phyloP scores from a whole-genome alignment of 1,140 invertebrate genomes.

The Oncopodura yosiiana region DNA sequence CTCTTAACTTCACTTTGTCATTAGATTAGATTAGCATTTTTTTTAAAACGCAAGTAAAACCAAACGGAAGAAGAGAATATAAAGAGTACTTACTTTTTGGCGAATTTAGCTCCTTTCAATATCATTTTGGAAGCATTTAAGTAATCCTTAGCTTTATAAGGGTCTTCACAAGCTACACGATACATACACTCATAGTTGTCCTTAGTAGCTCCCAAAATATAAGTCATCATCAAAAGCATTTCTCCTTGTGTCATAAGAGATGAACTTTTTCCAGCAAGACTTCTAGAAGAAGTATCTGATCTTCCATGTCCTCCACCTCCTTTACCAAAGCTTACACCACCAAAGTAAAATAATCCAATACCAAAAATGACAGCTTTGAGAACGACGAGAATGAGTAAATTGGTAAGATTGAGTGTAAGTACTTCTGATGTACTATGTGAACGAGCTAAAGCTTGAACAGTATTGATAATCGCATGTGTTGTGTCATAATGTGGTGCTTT shows the following conservation, averaged over 20 bases:
- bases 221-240: slow-evolving; percentile 55
- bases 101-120: slow-evolving; percentile 55
- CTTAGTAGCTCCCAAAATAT: slow-evolving; percentile 54
- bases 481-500: slow-evolving; percentile 15
- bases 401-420: slow-evolving; percentile 69
- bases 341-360: slow-evolving; percentile 47
- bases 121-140: slow-evolving; percentile 61
- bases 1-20: too few relatives aligned
- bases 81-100: slow-evolving; percentile 50
- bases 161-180: slow-evolving; percentile 61
- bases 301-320: slow-evolving; percentile 12
- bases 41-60: too few relatives aligned
- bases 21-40: too few relatives aligned
- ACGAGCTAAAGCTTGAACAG: slow-evolving; percentile 34
- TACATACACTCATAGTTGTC: slow-evolving; percentile 60
- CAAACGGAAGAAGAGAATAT: slow-evolving; percentile 11
- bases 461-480: slow-evolving; percentile 32
- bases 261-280: slow-evolving; percentile 34
- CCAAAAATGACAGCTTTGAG: slow-evolving; percentile 70
- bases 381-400: slow-evolving; percentile 63
- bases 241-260: slow-evolving; percentile 53
- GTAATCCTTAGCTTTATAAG: slow-evolving; percentile 60
- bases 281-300: too few relatives aligned
- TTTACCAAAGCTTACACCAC: slow-evolving; percentile 30
- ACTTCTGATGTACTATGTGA: slow-evolving; percentile 48